Evolutionary conservation across 1,140 invertebrate genomes (phyloP).

Genomic region (Eumaeus atala): DNA sequence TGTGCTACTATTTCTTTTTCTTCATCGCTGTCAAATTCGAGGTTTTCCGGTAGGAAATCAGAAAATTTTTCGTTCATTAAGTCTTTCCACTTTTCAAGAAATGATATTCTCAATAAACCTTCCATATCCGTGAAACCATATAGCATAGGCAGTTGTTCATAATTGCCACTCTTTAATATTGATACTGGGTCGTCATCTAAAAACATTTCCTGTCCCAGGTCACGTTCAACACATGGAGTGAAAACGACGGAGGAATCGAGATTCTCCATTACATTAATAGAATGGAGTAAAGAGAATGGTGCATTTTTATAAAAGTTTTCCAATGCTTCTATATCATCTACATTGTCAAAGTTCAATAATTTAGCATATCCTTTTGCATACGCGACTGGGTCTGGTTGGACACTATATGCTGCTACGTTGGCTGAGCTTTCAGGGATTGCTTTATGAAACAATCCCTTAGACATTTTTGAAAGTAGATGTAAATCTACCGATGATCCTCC

Average conservation of each 20-base stretch:
- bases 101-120: constrained; percentile 22
- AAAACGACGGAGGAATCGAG: constrained; percentile 24
- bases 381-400: constrained; percentile 32
- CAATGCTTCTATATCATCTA: constrained; percentile 30
- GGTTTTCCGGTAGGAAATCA: constrained; percentile 27
- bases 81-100: constrained; percentile 28
- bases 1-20: constrained; percentile 20
- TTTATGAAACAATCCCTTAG: constrained; percentile 37
- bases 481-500: constrained; percentile 32
- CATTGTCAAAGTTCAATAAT: constrained; percentile 23
- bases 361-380: constrained; percentile 28
- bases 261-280: constrained; percentile 12
- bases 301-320: constrained; percentile 34
- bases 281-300: constrained; percentile 19
- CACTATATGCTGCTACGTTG: constrained; percentile 17
- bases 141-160: constrained; percentile 31
- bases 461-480: constrained; percentile 29
- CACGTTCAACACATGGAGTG: constrained; percentile 35
- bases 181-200: constrained; percentile 27
- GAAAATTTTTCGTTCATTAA: constrained; percentile 34
- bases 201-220: constrained; percentile 26
- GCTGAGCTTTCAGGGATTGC: constrained; percentile 33
- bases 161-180: constrained; percentile 34
- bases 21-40: constrained; percentile 22
- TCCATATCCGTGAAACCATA: constrained; percentile 36